Evolutionary conservation across 2,888 invertebrate species (phyloP).

Genomic region (Lutraria lutraria): DNA sequence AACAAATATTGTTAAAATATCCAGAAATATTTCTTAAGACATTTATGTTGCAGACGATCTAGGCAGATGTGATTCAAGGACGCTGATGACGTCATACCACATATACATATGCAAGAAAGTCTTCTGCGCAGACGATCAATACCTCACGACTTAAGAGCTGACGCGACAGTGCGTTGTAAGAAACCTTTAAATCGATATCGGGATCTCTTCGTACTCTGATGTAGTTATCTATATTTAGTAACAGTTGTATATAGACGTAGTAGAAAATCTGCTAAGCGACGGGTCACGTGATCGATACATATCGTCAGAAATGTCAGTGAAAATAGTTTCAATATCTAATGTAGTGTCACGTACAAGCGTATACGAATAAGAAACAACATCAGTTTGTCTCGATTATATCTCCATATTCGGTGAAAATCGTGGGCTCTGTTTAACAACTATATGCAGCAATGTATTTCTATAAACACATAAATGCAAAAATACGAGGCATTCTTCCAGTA

Average conservation of each 20-base stretch:
- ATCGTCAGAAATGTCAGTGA: background rate
- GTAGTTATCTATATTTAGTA: conserved; percentile 20
- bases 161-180: conserved; percentile 23
- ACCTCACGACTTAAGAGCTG: conserved; percentile 22
- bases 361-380: background rate
- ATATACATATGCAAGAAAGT: conserved; percentile 38
- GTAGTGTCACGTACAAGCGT: background rate
- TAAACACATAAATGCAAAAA: no score
- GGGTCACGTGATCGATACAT: background rate
- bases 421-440: background rate
- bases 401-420: conserved; percentile 14
- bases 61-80: conserved; percentile 44
- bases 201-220: background rate
- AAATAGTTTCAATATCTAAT: conserved; percentile 6
- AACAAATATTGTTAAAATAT: background rate
- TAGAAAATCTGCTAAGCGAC: conserved; percentile 9
- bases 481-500: no score
- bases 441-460: background rate
- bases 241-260: conserved; percentile 13
- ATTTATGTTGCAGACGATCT: conserved; percentile 29
- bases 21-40: conserved; percentile 14
- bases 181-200: background rate
- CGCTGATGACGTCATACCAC: conserved; percentile 41
- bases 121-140: conserved; percentile 17
- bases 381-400: background rate